phyloP scores from a whole-genome alignment of 2,113 vertebrate genomes.

The Aegithalos caudatus region DNA sequence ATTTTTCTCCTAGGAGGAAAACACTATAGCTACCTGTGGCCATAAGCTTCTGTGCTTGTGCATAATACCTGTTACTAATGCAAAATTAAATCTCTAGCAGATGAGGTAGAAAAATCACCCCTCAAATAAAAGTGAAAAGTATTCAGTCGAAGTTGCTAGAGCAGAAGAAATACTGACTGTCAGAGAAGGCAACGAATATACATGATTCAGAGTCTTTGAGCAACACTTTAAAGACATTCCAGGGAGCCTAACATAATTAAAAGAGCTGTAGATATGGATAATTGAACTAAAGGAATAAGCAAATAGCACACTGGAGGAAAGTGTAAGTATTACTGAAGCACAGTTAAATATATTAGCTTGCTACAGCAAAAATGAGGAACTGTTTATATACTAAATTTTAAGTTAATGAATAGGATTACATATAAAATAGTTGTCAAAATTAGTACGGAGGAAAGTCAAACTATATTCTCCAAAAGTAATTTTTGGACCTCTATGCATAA shows the following conservation, averaged over 20 bases:
- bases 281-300: not conserved
- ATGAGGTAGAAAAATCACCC: not conserved
- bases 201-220: not conserved
- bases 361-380: not conserved
- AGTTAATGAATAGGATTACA: not conserved
- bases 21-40: not conserved
- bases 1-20: not conserved
- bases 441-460: not conserved
- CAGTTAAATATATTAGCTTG: not conserved
- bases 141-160: not conserved
- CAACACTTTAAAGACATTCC: constrained; percentile 52
- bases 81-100: not conserved
- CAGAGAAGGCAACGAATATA: not conserved
- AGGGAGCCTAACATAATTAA: constrained; percentile 26
- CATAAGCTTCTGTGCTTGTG: not conserved
- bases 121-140: not conserved
- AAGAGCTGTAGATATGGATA: not conserved
- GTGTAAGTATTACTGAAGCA: not conserved
- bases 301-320: not conserved
- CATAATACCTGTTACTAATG: not conserved
- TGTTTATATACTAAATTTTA: not conserved
- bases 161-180: not conserved
- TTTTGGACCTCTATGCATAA: not conserved
- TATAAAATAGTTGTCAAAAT: not conserved
- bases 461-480: not conserved